A percentile compares a stretch with the other conserved stretches of the same genome.
phyloP scores from a whole-genome alignment of 2,888 invertebrate species.

The Dione vanillae region DNA sequence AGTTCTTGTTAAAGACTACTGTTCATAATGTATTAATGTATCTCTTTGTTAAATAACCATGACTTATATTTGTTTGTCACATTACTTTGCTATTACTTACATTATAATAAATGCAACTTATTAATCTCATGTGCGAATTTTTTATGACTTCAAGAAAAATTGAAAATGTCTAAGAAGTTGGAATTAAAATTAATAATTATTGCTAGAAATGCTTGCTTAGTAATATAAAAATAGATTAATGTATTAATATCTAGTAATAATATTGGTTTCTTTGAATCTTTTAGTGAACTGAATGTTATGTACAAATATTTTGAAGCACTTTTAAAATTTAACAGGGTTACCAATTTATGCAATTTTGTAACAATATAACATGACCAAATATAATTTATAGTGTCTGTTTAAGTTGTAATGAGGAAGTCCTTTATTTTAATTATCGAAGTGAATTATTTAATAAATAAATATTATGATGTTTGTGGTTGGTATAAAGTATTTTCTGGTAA shows the following conservation, averaged over 20 bases:
- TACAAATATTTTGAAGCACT: conserved; percentile 28
- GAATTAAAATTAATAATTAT: not conserved
- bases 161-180: not conserved
- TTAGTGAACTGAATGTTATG: conserved; percentile 14
- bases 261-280: conserved; percentile 5
- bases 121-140: no score
- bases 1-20: not conserved
- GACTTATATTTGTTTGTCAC: not conserved
- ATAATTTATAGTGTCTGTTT: not conserved
- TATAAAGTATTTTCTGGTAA: not conserved
- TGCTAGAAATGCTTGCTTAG: not conserved
- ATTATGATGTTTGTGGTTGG: not conserved
- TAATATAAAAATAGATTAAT: not conserved
- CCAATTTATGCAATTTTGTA: conserved; percentile 21
- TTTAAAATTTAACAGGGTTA: conserved; percentile 33
- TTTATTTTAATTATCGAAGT: not conserved
- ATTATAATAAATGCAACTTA: no score
- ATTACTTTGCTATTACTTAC: no score
- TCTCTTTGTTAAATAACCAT: not conserved
- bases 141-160: no score
- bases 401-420: no score
- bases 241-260: conserved; percentile 2
- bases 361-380: conserved; percentile 14
- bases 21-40: not conserved
- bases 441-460: not conserved